phyloP scores from a whole-genome alignment of 2,113 vertebrate species.

The Pavo muticus region DNA sequence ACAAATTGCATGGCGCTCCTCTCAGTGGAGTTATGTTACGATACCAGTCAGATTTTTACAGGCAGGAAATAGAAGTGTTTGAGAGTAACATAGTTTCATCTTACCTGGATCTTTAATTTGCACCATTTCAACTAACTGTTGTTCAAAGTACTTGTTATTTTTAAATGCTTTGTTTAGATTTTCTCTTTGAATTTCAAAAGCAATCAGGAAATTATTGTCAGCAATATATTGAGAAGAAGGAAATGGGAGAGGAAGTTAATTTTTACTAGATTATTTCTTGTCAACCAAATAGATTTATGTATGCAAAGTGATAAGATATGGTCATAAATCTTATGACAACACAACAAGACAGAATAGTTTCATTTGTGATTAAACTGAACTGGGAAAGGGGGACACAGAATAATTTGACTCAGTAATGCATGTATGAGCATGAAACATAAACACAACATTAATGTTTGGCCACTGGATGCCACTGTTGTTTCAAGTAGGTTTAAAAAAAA shows the following conservation, averaged over 20 bases:
- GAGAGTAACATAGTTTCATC: not conserved
- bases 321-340: not conserved
- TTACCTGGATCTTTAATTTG: not conserved
- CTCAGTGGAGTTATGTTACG: not conserved
- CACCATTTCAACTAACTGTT: not conserved
- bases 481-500: not conserved
- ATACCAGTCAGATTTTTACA: not conserved
- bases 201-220: not conserved
- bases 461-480: conserved; percentile 71
- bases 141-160: not conserved
- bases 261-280: not conserved
- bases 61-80: not conserved
- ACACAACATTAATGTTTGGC: not conserved
- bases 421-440: not conserved
- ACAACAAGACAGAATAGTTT: not conserved
- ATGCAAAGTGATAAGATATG: not conserved
- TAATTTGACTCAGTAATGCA: not conserved
- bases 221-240: not conserved
- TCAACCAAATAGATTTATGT: not conserved
- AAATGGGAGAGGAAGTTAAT: not conserved
- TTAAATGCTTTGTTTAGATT: not conserved
- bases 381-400: not conserved
- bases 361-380: not conserved
- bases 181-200: not conserved
- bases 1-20: not conserved